Evolutionary conservation across 2,113 vertebrate genomes (phyloP).

Genomic region (Orientallactaga bullata): DNA sequence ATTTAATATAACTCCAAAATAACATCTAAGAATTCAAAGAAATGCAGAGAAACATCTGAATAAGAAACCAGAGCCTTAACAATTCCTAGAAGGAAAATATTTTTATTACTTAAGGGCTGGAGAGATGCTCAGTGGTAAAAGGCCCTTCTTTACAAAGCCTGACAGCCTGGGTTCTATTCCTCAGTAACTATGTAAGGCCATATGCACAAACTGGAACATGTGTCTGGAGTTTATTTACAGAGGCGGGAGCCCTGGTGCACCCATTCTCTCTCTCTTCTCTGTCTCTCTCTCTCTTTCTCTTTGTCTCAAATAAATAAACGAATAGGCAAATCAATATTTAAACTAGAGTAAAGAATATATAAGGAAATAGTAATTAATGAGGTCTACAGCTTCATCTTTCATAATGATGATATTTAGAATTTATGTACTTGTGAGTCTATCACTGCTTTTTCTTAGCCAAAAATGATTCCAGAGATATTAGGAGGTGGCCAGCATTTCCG

Average conservation of each 20-base stretch:
- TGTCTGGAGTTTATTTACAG: too few species aligned
- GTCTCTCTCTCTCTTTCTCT: too few species aligned
- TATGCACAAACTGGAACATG: too few species aligned
- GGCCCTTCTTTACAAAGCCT: too few species aligned
- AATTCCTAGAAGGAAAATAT: background rate
- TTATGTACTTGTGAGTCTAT: background rate
- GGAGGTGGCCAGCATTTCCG: background rate
- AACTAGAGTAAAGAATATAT: background rate
- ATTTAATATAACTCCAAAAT: conserved; percentile 42
- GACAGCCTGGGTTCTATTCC: too few species aligned
- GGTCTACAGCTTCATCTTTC: conserved; percentile 1
- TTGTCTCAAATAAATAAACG: too few species aligned
- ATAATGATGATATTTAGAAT: conserved; percentile 34
- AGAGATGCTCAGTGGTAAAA: too few species aligned
- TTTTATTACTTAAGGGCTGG: conserved; percentile 39
- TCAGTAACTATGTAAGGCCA: too few species aligned
- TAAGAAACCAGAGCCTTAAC: conserved; percentile 57
- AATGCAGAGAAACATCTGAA: conserved; percentile 19
- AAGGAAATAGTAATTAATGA: conserved; percentile 31
- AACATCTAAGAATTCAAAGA: conserved; percentile 16
- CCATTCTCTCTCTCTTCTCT: too few species aligned
- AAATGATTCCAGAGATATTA: background rate
- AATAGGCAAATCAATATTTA: too few species aligned
- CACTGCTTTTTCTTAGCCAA: background rate
- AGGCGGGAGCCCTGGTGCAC: too few species aligned